Conservation (phyloP, 2,888 invertebrate species). For the Agrotis clavis region DNA sequence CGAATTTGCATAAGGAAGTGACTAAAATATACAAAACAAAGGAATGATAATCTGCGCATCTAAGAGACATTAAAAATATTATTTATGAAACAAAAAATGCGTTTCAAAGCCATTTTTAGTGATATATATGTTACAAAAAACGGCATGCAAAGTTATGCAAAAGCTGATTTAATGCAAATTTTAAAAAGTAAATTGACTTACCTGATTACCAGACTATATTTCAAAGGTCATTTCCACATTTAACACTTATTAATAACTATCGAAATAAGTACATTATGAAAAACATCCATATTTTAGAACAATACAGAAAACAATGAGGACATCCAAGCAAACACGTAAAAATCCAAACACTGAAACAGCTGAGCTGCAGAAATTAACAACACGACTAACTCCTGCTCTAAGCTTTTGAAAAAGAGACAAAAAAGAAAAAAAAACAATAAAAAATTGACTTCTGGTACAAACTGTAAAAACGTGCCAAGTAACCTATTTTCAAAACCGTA, state of each 20-base stretch:
- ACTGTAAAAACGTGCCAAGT: conserved; percentile 42
- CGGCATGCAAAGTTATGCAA: too few species aligned
- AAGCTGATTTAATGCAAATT: conserved; percentile 28
- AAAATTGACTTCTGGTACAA: conserved; percentile 41
- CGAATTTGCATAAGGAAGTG: conserved; percentile 40
- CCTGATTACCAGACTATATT: conserved; percentile 43
- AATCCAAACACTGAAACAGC: conserved; percentile 61
- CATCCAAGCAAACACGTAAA: conserved; percentile 59
- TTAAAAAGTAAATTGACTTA: conserved; percentile 55
- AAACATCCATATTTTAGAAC: conserved; percentile 38
- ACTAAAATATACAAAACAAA: conserved; percentile 42
- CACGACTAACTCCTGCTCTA: conserved; percentile 57
- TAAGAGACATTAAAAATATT: conserved; percentile 2
- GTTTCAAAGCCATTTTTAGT: conserved; percentile 2
- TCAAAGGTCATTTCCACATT: conserved; percentile 44
- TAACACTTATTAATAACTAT: conserved; percentile 52
- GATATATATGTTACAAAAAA: neutral
- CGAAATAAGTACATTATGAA: conserved; percentile 39
- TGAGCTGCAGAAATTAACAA: conserved; percentile 51
- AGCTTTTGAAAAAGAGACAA: conserved; percentile 57
- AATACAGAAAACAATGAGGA: conserved; percentile 46
- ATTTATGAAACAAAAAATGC: conserved; percentile 2
- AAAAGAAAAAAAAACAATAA: conserved; percentile 25
- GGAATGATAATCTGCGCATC: conserved; percentile 8
- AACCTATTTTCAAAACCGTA: conserved; percentile 66